A percentile compares a stretch with the other conserved stretches of the same genome.
phyloP scores from a whole-genome alignment of 2,797 vertebrate genomes.

The Hybognathus amarus region DNA sequence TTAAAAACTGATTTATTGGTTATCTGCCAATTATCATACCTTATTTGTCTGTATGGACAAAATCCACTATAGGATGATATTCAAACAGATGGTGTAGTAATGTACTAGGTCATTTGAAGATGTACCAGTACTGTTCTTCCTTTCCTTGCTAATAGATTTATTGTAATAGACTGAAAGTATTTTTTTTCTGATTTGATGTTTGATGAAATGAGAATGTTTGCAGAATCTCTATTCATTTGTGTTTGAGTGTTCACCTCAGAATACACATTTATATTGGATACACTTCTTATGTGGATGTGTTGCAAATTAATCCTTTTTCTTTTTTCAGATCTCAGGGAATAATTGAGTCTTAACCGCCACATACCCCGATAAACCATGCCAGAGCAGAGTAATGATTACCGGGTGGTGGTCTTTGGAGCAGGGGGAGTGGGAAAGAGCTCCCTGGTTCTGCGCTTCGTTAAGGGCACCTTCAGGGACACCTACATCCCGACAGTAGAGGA shows the following conservation, averaged over 20 bases:
- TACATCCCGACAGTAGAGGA: conserved; percentile 90
- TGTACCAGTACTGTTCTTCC: background rate
- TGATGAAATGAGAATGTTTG: background rate
- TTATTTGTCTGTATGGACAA: background rate
- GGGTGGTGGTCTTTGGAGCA: conserved; percentile 86
- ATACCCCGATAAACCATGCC: conserved; percentile 74
- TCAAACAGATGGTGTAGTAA: background rate
- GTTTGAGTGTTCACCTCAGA: background rate
- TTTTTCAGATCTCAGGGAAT: conserved; percentile 61
- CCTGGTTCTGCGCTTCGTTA: conserved; percentile 86
- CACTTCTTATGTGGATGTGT: background rate
- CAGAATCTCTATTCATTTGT: background rate
- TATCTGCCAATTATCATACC: background rate
- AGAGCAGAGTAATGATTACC: conserved; percentile 88
- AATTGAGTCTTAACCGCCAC: conserved; percentile 43
- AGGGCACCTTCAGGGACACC: conserved; percentile 87
- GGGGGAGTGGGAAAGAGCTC: conserved; percentile 90
- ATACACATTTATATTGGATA: background rate
- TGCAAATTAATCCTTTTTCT: conserved; percentile 7
- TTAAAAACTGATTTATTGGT: background rate
- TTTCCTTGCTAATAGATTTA: background rate
- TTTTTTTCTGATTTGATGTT: background rate
- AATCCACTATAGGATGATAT: background rate
- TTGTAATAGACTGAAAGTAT: background rate
- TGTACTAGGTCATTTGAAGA: background rate